phyloP scores from a whole-genome alignment of 2,113 vertebrate species.

The Zapus hudsonius region DNA sequence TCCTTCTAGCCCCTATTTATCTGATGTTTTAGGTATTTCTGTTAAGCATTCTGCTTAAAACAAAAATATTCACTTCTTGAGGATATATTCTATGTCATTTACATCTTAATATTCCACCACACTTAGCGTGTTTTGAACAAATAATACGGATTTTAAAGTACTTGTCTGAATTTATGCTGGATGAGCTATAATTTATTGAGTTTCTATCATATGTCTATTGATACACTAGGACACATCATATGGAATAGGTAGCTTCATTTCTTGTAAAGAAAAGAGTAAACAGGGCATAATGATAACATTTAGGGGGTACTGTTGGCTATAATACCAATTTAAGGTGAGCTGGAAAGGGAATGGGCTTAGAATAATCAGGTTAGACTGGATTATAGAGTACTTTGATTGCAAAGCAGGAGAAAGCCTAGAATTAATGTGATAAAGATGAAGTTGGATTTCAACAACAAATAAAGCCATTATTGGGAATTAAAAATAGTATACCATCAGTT shows the following conservation, averaged over 20 bases:
- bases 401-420: neutral
- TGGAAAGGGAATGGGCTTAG: neutral
- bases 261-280: neutral
- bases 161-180: neutral
- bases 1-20: neutral
- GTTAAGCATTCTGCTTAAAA: neutral
- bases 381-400: neutral
- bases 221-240: neutral
- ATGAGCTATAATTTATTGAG: neutral
- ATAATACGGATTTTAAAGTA: neutral
- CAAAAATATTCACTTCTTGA: neutral
- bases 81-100: neutral
- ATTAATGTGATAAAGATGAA: neutral
- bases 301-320: neutral
- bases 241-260: neutral
- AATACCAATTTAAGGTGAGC: neutral
- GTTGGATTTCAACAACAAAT: constrained; percentile 6
- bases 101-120: neutral
- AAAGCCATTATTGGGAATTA: neutral
- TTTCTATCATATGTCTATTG: neutral
- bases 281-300: neutral
- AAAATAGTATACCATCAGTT: neutral
- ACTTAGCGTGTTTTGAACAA: neutral
- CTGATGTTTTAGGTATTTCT: neutral
- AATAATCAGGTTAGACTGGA: neutral